Evolutionary conservation across 2,113 vertebrate genomes (phyloP), one percentile per base, ranked within the genome.

Genomic region (Manacus vitellinus): DNA sequence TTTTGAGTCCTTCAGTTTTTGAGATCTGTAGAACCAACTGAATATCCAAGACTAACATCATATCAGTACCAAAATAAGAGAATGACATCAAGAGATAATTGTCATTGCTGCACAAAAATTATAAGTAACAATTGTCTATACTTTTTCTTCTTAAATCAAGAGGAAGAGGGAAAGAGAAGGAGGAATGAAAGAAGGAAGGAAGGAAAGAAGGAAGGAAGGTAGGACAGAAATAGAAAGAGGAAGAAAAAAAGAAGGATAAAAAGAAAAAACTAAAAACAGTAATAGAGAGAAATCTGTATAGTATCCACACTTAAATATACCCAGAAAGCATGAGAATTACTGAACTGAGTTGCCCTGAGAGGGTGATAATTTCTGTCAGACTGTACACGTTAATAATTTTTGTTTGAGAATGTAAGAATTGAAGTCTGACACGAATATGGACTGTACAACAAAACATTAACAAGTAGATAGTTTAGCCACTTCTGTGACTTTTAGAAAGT

Each of bases 1-100:
- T 88, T 92, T 95, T 61, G 91, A 66, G n/a, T 68, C 52, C 56
- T 96, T 94, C 77, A 25, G 16, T 44, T 91, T 94, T 58, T 65
- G 20, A 85, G 81, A 85, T 46, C 28, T 89, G 72, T 63, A 95
- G 33, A 83, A 49, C 15, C 59, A n/a, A 54, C 21, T 66, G 67
- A 35, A 81, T 86, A 27, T 4, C 3, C n/a, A 80, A 47, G 18
- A 87, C 31, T 51, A 39, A 55, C 27, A 83, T 46, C 21, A 35
- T 25, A 72, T 51, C 66, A 77, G 37, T 46, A 61, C 6, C 3
- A 75, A 44, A 61, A 62, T 52, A 47, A 20, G 25, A 49, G 19
- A 71, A 62, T 4, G 4, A 39, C 27, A 49, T 31, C 11, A 67
- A 55, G n/a, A 4, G 88, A 39, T 46, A 71, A 46, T 35, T 80